phyloP scores from a whole-genome alignment of 2,888 invertebrate species.

The Xylota sylvarum region DNA sequence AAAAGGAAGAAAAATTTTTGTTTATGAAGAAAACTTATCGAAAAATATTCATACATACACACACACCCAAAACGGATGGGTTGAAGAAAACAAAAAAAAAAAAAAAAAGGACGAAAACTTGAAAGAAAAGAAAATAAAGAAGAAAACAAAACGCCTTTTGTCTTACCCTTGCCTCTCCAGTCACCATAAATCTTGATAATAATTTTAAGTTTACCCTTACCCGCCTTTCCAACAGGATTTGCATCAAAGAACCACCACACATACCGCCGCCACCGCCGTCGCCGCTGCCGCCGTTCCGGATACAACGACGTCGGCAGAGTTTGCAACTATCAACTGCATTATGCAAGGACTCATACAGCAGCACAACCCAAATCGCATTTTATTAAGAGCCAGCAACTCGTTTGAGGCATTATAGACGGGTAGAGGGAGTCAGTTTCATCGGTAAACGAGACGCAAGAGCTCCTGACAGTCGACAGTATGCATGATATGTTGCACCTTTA shows the following conservation, averaged over 20 bases:
- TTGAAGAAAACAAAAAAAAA: neutral
- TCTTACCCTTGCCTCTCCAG: slow-evolving; percentile 1
- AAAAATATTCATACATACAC: slow-evolving; percentile 38
- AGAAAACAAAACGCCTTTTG: slow-evolving; percentile 45
- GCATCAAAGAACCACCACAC: slow-evolving; percentile 15
- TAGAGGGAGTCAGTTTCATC: slow-evolving; percentile 48
- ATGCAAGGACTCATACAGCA: slow-evolving; percentile 64
- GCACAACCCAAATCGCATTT: slow-evolving; percentile 63
- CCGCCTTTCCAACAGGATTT: neutral
- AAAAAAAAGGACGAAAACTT: slow-evolving; percentile 34
- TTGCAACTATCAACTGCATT: slow-evolving; percentile 65
- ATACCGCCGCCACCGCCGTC: slow-evolving; percentile 4
- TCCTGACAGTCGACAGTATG: slow-evolving; percentile 63
- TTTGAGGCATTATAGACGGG: slow-evolving; percentile 53
- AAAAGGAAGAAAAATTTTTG: slow-evolving; percentile 26
- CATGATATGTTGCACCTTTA: slow-evolving; percentile 75
- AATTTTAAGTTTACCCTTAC: slow-evolving; percentile 49
- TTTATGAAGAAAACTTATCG: slow-evolving; percentile 47
- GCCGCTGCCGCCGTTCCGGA: neutral
- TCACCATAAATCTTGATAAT: slow-evolving; percentile 51
- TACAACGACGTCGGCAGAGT: slow-evolving; percentile 24
- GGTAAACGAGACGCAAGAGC: slow-evolving; percentile 59
- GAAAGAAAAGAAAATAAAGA: slow-evolving; percentile 13
- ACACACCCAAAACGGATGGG: slow-evolving; percentile 4
- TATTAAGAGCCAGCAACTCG: slow-evolving; percentile 66